Conservation (phyloP, 1,140 invertebrate species). For the Hesperophylax magnus region DNA sequence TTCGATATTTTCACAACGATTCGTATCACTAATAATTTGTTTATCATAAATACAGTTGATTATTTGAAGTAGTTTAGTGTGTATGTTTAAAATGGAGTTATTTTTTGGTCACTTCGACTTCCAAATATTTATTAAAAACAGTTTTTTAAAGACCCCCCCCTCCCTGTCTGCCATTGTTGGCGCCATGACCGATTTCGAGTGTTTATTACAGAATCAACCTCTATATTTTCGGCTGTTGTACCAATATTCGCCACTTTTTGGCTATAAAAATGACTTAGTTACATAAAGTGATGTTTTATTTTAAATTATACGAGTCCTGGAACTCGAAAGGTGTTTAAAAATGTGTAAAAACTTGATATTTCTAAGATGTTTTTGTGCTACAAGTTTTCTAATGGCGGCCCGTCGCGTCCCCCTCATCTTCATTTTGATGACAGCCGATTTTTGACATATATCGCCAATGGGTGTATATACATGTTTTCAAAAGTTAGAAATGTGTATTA, state of each 20-base stretch:
- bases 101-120: background rate
- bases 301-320: background rate
- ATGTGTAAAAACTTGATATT: slow-evolving; percentile 40
- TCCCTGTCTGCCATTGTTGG: slow-evolving; percentile 50
- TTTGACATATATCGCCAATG: slow-evolving; percentile 65
- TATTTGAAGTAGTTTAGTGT: background rate
- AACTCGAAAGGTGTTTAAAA: slow-evolving; percentile 34
- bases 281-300: background rate
- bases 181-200: slow-evolving; percentile 48
- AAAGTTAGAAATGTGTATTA: slow-evolving; percentile 62
- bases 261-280: slow-evolving; percentile 27
- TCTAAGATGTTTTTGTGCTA: slow-evolving; percentile 70
- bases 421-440: slow-evolving; percentile 73
- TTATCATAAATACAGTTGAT: background rate
- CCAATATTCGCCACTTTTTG: slow-evolving; percentile 7
- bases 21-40: background rate
- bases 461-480: slow-evolving; percentile 67
- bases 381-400: slow-evolving; percentile 75
- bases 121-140: slow-evolving; percentile 5
- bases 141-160: slow-evolving; percentile 23
- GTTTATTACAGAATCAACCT: slow-evolving; percentile 40
- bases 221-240: slow-evolving; percentile 31
- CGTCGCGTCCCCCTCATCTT: slow-evolving; percentile 75
- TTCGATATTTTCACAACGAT: slow-evolving; percentile 19
- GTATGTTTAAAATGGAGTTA: background rate